Evolutionary conservation across 2,797 vertebrate genomes (phyloP).

Genomic region (Sebastes hubbsi): DNA sequence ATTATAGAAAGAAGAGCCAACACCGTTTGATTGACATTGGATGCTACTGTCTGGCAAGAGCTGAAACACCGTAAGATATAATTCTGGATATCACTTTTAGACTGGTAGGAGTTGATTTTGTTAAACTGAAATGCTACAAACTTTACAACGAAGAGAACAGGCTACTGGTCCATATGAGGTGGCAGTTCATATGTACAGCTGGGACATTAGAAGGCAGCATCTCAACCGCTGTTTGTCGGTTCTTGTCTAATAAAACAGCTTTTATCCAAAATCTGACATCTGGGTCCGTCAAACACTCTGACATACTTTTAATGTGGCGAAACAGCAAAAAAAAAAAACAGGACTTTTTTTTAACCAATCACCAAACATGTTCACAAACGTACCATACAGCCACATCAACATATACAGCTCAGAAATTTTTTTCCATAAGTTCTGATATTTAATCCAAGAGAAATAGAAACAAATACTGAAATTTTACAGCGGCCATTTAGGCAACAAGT

Average conservation of each 20-base stretch:
- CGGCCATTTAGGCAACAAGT: background rate
- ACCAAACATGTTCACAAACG: constrained; percentile 6
- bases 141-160: no score
- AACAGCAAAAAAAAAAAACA: background rate
- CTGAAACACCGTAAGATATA: background rate
- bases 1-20: background rate
- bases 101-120: background rate
- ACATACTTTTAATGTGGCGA: background rate
- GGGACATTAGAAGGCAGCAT: background rate
- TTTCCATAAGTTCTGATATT: background rate
- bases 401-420: background rate
- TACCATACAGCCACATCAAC: background rate
- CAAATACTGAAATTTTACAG: background rate
- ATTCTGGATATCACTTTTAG: background rate
- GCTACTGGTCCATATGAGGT: background rate
- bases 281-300: no score
- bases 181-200: background rate
- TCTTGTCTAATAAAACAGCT: background rate
- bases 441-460: background rate
- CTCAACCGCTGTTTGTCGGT: background rate
- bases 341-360: background rate
- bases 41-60: background rate
- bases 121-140: background rate
- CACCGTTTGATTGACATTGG: background rate
- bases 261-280: background rate